Conservation (phyloP, 2,113 vertebrate genomes). For the Heterocephalus glaber region DNA sequence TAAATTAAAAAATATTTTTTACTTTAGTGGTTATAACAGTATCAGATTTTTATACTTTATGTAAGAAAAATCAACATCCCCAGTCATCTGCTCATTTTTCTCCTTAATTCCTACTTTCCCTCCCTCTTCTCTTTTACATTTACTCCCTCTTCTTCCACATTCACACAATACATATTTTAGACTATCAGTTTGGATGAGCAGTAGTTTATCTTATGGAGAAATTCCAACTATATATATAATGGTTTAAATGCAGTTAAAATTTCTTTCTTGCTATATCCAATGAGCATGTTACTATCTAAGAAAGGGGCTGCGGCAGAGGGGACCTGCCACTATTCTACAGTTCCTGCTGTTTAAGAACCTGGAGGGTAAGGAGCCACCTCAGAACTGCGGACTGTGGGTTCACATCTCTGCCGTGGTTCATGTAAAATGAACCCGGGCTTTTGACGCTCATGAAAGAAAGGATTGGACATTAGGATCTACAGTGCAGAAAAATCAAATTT, state of each 20-base stretch:
- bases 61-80: neutral
- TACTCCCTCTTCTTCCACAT: neutral
- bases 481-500: neutral
- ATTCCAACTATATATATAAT: neutral
- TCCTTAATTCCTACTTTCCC: neutral
- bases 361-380: neutral
- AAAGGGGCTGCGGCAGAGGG: neutral
- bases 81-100: neutral
- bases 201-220: neutral
- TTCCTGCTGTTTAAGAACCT: neutral
- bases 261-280: neutral
- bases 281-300: neutral
- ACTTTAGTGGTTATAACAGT: neutral
- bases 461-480: neutral
- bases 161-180: neutral
- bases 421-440: neutral
- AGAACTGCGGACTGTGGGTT: neutral
- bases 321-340: neutral
- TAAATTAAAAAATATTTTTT: slow-evolving; percentile 23
- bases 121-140: neutral
- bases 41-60: neutral
- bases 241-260: neutral
- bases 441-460: neutral
- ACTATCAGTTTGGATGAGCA: neutral
- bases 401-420: neutral